Evolutionary conservation across 2,113 vertebrate species (phyloP), one percentile per base, ranked within the genome.

Genomic region (Oplegnathus fasciatus): DNA sequence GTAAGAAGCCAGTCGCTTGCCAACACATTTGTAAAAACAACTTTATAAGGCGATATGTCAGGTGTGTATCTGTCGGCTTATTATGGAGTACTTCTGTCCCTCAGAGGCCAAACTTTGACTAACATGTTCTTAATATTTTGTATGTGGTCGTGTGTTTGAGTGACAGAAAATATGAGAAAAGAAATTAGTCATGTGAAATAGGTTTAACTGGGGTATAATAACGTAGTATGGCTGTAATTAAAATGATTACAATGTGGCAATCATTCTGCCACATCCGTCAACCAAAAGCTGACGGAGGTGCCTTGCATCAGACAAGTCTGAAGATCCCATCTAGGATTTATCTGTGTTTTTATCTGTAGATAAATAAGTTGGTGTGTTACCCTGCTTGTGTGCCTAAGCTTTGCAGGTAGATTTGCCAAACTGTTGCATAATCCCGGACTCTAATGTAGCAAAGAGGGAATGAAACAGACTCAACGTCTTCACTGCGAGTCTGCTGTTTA

Each of bases 371-470:
- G 15, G 20, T 66, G 32, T 50, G 44, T 11, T 61, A 20, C 58
- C 42, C 50, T 24, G 34, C 28, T 83, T 32, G 55, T 46, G 1
- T 64, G 46, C 46, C 24, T 65, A 44, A 75, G 50, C 61, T 77
- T 57, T 44, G 17, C n/a, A 50, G 18, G 44, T 26, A 68, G 54
- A 61, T 68, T 68, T 74, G 26, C 61, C 42, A 73, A 74, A 71
- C 15, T 75, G 61, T 89, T 89, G 72, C 67, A 46, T 89, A 72
- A 86, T 80, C 62, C 18, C n/a, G 1, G 15, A 55, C 42, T 70
- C 57, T 72, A 34, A 80, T 68, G 71, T 17, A 55, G 64, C 50
- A 80, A 40, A 80, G 44, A 65, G n/a, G n/a, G 77, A 74, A 48
- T 15, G 61, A 79, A 74, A 67, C 71, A 77, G 48, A 75, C 75